These are phyloP conservation scores for Solenopsis invicta DNA, from an alignment of 1,140 invertebrate species.

Conservation along the genomic window DNA sequence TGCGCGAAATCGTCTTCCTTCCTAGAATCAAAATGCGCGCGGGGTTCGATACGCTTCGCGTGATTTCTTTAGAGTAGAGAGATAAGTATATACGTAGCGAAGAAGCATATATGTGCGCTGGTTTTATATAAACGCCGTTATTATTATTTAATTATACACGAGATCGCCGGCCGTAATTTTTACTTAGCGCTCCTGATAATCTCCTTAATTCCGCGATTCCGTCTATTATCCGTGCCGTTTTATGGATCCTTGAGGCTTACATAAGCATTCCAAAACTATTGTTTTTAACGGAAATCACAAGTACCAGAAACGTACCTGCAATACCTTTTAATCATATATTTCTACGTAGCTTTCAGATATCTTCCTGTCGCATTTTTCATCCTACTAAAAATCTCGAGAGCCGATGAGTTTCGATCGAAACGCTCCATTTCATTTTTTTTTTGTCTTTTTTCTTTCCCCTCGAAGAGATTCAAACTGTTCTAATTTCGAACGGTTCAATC, in stretches of 20 bases:
- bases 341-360: neutral
- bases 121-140: slow-evolving; percentile 39
- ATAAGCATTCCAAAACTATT: slow-evolving; percentile 44
- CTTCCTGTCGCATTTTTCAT: neutral
- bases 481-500: slow-evolving; percentile 29
- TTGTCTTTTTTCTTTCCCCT: too few species aligned
- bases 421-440: neutral
- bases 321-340: slow-evolving; percentile 33
- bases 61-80: slow-evolving; percentile 63
- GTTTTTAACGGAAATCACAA: slow-evolving; percentile 46
- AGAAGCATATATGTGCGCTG: slow-evolving; percentile 10
- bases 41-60: slow-evolving; percentile 57
- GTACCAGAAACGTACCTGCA: neutral
- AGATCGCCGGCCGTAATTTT: slow-evolving; percentile 36
- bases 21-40: slow-evolving; percentile 63
- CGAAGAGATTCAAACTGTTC: neutral
- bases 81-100: slow-evolving; percentile 55
- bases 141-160: slow-evolving; percentile 62
- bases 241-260: slow-evolving; percentile 43
- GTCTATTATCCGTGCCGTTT: slow-evolving; percentile 23
- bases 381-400: neutral
- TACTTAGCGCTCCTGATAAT: slow-evolving; percentile 55
- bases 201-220: slow-evolving; percentile 44
- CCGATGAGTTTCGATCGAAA: neutral
- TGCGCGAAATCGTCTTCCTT: slow-evolving; percentile 57